Conservation (phyloP, 2,797 vertebrate genomes). For the Acanthurus leucopareius region DNA sequence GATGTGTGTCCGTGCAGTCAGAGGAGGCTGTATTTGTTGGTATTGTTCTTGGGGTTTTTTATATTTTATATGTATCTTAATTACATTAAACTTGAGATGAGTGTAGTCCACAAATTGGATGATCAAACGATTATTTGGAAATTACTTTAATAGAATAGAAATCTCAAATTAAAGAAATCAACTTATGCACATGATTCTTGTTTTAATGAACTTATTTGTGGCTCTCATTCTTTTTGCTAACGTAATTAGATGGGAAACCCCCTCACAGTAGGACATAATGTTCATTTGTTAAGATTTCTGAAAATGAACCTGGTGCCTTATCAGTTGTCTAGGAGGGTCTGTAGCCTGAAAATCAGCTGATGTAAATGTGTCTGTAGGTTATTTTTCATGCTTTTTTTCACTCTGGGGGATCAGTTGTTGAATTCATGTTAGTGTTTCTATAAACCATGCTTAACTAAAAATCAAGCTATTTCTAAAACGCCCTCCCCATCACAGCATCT, state of each 20-base stretch:
- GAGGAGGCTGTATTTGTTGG: not conserved
- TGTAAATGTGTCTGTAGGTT: not conserved
- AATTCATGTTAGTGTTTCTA: not conserved
- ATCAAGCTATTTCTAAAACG: not conserved
- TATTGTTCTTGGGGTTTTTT: not conserved
- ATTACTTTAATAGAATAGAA: not conserved
- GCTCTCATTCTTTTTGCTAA: not conserved
- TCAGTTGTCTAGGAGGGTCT: not conserved
- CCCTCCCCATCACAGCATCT: not conserved
- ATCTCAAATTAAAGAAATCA: slow-evolving; percentile 1
- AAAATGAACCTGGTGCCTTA: not conserved
- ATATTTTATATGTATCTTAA: not conserved
- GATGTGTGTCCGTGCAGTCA: not conserved
- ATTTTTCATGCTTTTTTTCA: not conserved
- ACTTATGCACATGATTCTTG: slow-evolving; percentile 6
- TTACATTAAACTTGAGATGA: not conserved
- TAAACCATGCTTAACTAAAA: slow-evolving; percentile 5
- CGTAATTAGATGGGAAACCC: not conserved
- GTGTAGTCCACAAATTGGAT: not conserved
- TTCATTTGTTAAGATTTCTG: not conserved
- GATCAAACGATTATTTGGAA: slow-evolving; percentile 7
- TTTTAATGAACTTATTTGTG: not conserved
- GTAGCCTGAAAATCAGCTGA: not conserved
- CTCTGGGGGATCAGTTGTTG: not conserved
- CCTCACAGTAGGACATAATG: not conserved